A percentile compares a stretch with the other conserved stretches of the same genome.
Evolutionary conservation across 1,140 invertebrate genomes (phyloP).

Genomic region (Anthonomus grandis): DNA sequence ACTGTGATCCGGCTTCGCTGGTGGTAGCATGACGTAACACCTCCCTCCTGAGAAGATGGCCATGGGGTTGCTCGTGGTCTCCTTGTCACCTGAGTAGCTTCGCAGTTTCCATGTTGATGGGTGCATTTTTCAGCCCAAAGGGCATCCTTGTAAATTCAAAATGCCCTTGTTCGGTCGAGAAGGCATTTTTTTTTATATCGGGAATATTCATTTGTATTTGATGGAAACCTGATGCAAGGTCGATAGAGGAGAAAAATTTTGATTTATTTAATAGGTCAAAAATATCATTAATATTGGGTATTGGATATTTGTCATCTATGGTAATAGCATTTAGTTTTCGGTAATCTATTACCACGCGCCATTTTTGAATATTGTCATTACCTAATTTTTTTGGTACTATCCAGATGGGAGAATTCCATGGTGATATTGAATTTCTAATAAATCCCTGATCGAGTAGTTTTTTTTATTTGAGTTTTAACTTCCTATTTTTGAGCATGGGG

Average conservation of each 20-base stretch:
- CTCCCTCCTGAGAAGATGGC: too few relatives aligned
- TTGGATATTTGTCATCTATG: neutral
- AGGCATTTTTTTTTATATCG: slow-evolving; percentile 50
- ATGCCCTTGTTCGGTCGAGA: slow-evolving; percentile 40
- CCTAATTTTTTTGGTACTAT: neutral
- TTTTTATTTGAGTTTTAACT: neutral
- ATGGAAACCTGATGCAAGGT: too few relatives aligned
- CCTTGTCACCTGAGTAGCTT: too few relatives aligned
- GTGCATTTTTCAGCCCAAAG: too few relatives aligned
- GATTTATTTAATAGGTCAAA: too few relatives aligned
- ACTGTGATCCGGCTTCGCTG: too few relatives aligned
- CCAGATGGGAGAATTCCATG: neutral
- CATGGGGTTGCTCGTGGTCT: too few relatives aligned
- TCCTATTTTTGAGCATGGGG: neutral
- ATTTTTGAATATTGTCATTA: neutral
- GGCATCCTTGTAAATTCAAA: too few relatives aligned
- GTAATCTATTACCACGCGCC: neutral
- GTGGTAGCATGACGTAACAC: too few relatives aligned
- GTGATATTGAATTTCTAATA: neutral
- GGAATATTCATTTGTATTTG: too few relatives aligned
- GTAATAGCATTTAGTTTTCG: neutral
- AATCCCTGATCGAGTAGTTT: neutral
- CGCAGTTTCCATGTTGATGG: too few relatives aligned
- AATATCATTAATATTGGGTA: slow-evolving; percentile 28
- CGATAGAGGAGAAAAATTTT: too few relatives aligned